Base-by-base conservation (phyloP, 2,797 vertebrate species). In the Parambassis ranga region DNA sequence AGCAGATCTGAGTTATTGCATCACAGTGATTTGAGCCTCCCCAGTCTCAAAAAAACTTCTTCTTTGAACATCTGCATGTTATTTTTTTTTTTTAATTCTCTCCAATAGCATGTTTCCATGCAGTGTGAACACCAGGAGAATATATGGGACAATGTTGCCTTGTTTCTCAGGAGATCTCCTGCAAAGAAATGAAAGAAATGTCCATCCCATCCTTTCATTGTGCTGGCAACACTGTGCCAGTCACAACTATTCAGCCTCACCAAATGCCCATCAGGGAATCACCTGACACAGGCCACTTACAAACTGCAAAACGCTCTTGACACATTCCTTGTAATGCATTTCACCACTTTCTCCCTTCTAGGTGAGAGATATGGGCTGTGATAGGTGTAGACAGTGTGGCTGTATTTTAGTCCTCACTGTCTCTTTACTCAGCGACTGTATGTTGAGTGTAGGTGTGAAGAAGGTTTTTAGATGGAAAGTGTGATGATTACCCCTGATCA, bases 281-380 rank as follows among this genome's bases (percentile, higher is more conserved):
- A 8, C 46, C 24, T 44, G 46, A 52, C 47, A 47, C 55, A n/a
- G 42, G 33, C 41, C 24, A 14, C 39, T 69, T 36, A 10, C 39
- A 35, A 52, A 60, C 62, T 1, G 11, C 23, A 26, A 44, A 57
- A 61, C 11, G 7, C 47, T 71, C 50, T 80, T 79, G 56, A 85
- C 77, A 79, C 70, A 7, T 73, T 72, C 23, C 63, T 36, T 74
- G 24, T 66, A 65, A 64, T 65, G 58, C 46, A 44, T 72, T 82
- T 74, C 33, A 72, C 60, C 51, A 26, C 41, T 70, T 69, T 52
- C 22, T 52, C 31, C 6, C 35, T 44, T 48, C 41, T 51, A 42
- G 71, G 55, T 1, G 10, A 61, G 47, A 66, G 9, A 20, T 46
- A 26, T 30, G 13, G 9, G 42, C 44, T 55, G 15, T 36, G 38